Evolutionary conservation across 2,113 vertebrate species (phyloP).

Genomic region (Percopsis transmontana): DNA sequence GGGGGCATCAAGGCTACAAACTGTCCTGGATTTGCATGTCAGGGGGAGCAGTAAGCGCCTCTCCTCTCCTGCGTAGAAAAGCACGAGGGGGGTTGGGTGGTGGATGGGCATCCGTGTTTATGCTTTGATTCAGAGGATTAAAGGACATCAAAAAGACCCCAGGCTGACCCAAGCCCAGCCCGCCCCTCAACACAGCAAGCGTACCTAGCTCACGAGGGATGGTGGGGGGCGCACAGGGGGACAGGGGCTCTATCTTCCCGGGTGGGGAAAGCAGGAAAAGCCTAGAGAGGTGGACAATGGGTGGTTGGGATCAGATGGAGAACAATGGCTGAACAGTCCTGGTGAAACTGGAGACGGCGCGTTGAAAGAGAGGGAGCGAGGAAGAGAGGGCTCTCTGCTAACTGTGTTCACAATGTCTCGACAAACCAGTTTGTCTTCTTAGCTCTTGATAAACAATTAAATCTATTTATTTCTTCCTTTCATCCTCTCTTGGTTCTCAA

Average conservation of each 20-base stretch:
- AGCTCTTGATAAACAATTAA: slow-evolving; percentile 22
- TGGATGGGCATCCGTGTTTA: slow-evolving; percentile 49
- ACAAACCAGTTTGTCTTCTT: slow-evolving; percentile 67
- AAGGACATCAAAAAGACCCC: slow-evolving; percentile 66
- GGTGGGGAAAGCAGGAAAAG: slow-evolving; percentile 33
- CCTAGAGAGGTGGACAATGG: slow-evolving; percentile 46
- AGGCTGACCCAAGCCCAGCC: slow-evolving; percentile 15
- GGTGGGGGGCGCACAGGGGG: slow-evolving; percentile 19
- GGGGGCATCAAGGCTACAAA: not conserved
- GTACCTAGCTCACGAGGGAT: slow-evolving; percentile 57
- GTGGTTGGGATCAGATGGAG: slow-evolving; percentile 30
- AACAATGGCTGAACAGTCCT: slow-evolving; percentile 61
- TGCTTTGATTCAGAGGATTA: slow-evolving; percentile 70
- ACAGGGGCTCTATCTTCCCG: slow-evolving; percentile 47
- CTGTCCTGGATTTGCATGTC: slow-evolving; percentile 6
- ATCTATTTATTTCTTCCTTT: slow-evolving; percentile 8
- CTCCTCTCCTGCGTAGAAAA: slow-evolving; percentile 4
- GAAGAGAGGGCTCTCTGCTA: not conserved
- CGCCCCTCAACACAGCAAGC: slow-evolving; percentile 46
- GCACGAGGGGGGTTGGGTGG: slow-evolving; percentile 8
- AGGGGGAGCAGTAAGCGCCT: not conserved
- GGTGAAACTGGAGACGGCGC: slow-evolving; percentile 57
- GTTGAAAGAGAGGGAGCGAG: slow-evolving; percentile 33
- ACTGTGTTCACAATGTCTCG: slow-evolving; percentile 3
- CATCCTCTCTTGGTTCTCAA: not conserved